A percentile compares a stretch with the other conserved stretches of the same genome.
phyloP scores from a whole-genome alignment of 2,113 vertebrate species.

The Microtus richardsoni region DNA sequence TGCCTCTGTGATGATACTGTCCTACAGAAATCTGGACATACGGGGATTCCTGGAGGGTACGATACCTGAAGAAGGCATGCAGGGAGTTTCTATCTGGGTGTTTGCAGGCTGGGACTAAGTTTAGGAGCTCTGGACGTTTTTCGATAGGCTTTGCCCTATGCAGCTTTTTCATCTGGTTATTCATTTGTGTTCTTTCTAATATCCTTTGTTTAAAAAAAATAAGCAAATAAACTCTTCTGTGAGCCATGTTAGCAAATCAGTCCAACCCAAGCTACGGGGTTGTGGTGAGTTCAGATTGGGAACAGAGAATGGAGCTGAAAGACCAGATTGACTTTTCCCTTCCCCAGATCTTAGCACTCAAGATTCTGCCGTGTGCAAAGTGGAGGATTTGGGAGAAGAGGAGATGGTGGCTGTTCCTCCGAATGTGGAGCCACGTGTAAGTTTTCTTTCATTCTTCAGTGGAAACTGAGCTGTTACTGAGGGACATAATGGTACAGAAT shows the following conservation, averaged over 20 bases:
- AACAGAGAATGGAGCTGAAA: conserved; percentile 23
- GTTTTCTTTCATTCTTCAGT: conserved; percentile 24
- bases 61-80: not conserved
- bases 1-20: not conserved
- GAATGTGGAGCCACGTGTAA: conserved; percentile 57
- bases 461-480: not conserved
- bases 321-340: not conserved
- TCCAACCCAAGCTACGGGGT: not conserved
- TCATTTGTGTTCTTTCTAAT: not conserved
- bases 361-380: conserved; percentile 61
- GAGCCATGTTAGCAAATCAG: not conserved
- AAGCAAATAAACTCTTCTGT: not conserved
- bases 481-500: not conserved
- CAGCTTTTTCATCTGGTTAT: not conserved
- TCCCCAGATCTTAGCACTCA: conserved; percentile 46
- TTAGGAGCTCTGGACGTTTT: not conserved
- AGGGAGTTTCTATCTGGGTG: not conserved
- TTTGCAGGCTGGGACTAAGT: not conserved
- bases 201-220: not conserved
- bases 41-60: not conserved
- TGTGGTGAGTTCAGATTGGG: not conserved
- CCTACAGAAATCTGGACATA: not conserved
- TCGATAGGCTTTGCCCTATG: no score
- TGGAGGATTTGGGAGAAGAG: conserved; percentile 63
- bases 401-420: conserved; percentile 16